These are phyloP conservation scores for Drosophila limbata DNA, from an alignment of 2,888 invertebrate genomes.

Conservation along the genomic window DNA sequence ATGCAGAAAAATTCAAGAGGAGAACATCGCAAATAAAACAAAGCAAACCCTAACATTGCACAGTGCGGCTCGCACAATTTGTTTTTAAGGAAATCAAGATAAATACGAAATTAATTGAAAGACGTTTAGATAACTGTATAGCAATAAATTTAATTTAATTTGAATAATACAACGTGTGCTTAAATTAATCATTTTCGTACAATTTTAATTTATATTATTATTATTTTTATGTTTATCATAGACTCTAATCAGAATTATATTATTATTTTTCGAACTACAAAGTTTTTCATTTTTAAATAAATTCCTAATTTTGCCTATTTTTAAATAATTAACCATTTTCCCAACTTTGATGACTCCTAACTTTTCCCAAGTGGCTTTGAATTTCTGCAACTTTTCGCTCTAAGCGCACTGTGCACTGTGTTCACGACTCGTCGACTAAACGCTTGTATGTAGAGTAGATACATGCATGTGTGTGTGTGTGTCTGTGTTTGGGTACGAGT, in stretches of 20 bases:
- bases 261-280: no score
- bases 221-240: neutral
- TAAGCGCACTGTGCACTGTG: constrained; percentile 33
- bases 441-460: constrained; percentile 39
- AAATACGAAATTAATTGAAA: neutral
- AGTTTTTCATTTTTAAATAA: neutral
- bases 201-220: neutral
- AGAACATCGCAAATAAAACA: constrained; percentile 63
- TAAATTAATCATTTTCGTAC: neutral
- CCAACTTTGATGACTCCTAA: constrained; percentile 6
- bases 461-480: constrained; percentile 10
- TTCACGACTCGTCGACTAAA: constrained; percentile 52
- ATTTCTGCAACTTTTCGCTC: constrained; percentile 16
- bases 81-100: neutral
- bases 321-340: constrained; percentile 16
- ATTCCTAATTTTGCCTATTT: neutral
- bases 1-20: constrained; percentile 58
- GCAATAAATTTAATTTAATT: neutral
- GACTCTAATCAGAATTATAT: no score
- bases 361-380: constrained; percentile 3
- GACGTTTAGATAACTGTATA: neutral
- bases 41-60: constrained; percentile 53
- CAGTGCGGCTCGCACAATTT: constrained; percentile 5
- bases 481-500: constrained; percentile 21
- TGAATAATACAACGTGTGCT: neutral